Evolutionary conservation across 2,797 vertebrate species (phyloP).

Genomic region (Loris lydekkerianus): DNA sequence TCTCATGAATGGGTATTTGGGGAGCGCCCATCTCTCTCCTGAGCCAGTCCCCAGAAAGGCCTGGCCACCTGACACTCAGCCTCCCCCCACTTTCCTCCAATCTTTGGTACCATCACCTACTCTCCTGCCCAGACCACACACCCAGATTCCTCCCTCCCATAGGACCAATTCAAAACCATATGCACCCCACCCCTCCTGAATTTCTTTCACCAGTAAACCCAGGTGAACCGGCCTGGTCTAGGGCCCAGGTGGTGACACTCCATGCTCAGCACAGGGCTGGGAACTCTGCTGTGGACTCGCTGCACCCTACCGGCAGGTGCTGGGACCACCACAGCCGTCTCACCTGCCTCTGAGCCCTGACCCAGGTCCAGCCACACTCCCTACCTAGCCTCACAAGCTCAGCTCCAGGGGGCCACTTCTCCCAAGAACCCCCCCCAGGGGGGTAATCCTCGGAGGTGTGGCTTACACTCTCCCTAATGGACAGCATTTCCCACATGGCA

Average conservation of each 20-base stretch:
- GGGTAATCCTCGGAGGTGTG: no score
- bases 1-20: accelerated
- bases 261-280: neutral
- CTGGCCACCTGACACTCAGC: neutral
- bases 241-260: neutral
- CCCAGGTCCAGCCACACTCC: neutral
- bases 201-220: neutral
- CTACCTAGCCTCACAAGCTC: accelerated
- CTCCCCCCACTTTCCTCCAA: accelerated
- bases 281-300: accelerated
- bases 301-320: neutral
- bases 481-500: neutral
- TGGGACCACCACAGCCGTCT: no score
- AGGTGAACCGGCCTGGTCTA: neutral
- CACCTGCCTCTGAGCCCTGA: neutral
- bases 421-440: neutral
- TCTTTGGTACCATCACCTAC: neutral
- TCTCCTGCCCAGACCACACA: neutral
- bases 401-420: neutral
- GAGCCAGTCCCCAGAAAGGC: neutral
- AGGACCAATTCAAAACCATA: no score
- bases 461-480: accelerated
- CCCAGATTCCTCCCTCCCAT: accelerated
- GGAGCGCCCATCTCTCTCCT: neutral
- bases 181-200: accelerated